Evolutionary conservation across 2,888 invertebrate species (phyloP).

Genomic region (Lepidochitona cinerea): DNA sequence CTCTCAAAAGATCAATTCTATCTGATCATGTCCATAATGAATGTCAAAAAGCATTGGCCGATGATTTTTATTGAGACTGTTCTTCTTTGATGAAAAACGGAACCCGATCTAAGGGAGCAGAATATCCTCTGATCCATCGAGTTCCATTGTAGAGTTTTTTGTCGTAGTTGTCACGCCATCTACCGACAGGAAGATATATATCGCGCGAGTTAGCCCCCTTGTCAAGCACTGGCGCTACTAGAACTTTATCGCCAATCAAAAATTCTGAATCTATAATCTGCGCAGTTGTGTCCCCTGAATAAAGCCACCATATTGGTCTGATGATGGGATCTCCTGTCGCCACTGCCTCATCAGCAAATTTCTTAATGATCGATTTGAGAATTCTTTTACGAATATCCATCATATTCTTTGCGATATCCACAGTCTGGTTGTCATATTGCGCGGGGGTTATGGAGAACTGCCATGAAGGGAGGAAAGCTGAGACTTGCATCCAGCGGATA

Average conservation of each 20-base stretch:
- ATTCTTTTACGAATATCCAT: conserved; percentile 16
- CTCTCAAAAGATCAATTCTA: no score
- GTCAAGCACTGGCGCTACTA: conserved; percentile 43
- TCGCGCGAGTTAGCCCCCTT: background rate
- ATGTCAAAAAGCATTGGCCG: no score
- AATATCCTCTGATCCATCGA: conserved; percentile 11
- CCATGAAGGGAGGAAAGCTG: conserved; percentile 91
- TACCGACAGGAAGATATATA: conserved; percentile 19
- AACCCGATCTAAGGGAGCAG: conserved; percentile 25
- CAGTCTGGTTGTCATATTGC: conserved; percentile 80
- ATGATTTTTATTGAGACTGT: no score
- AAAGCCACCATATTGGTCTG: conserved; percentile 88
- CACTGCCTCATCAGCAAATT: conserved; percentile 8
- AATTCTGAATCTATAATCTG: conserved; percentile 81
- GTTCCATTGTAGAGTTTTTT: background rate
- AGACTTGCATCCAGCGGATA: conserved; percentile 86
- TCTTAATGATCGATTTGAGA: conserved; percentile 14
- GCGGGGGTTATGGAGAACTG: conserved; percentile 90
- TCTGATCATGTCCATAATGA: no score
- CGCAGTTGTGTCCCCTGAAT: conserved; percentile 82
- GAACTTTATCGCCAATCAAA: conserved; percentile 40
- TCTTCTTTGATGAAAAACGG: conserved; percentile 8
- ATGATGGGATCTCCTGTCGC: conserved; percentile 80
- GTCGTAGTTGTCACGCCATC: background rate
- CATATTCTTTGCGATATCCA: conserved; percentile 27